phyloP scores from a whole-genome alignment of 2,888 invertebrate genomes.

The Dasypolia templi region DNA sequence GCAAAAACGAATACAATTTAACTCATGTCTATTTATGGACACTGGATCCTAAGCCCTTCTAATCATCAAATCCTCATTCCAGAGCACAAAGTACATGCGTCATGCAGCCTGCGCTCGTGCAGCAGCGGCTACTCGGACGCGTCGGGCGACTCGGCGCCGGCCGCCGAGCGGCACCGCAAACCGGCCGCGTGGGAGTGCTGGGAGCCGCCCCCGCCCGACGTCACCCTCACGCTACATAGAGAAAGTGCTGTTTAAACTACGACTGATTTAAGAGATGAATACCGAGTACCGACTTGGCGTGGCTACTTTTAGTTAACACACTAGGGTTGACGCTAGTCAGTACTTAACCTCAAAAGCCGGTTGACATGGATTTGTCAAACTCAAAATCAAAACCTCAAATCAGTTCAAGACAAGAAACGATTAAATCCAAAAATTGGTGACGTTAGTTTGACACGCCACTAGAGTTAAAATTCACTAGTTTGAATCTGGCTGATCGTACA shows the following conservation, averaged over 20 bases:
- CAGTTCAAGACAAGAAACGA: background rate
- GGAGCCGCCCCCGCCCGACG: slow-evolving; percentile 86
- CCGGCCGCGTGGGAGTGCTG: slow-evolving; percentile 78
- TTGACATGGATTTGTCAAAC: background rate
- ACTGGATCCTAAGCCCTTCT: background rate
- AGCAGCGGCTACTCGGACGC: slow-evolving; percentile 86
- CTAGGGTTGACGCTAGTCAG: background rate
- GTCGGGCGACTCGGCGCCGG: slow-evolving; percentile 77
- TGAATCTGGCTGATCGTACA: slow-evolving; percentile 14
- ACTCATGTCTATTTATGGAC: background rate
- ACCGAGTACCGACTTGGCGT: slow-evolving; percentile 7
- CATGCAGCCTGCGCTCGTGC: slow-evolving; percentile 85
- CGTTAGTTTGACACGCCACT: background rate
- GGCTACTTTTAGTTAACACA: background rate
- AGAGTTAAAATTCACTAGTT: background rate
- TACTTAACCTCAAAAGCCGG: background rate
- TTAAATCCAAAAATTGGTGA: too few species aligned
- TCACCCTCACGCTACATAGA: slow-evolving; percentile 83
- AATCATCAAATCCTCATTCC: slow-evolving; percentile 37
- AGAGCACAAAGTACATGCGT: slow-evolving; percentile 85
- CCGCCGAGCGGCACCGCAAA: slow-evolving; percentile 78
- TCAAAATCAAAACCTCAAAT: too few species aligned
- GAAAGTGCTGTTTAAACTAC: slow-evolving; percentile 83
- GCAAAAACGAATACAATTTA: background rate
- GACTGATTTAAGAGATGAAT: slow-evolving; percentile 47